Conservation (phyloP, 2,888 invertebrate genomes). For the Glyphotaelius pellucidus region DNA sequence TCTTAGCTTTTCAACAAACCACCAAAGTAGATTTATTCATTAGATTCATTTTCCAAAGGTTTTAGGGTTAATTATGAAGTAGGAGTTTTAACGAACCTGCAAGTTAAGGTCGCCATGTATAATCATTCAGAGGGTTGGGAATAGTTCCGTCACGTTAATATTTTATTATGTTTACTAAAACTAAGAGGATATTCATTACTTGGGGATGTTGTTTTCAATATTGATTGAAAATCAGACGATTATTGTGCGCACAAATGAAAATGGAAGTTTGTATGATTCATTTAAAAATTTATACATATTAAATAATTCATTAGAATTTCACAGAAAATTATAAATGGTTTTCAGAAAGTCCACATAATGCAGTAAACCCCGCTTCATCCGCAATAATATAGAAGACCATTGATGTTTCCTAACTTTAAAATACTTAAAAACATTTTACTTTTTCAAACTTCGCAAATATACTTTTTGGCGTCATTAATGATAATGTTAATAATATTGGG, state of each 20-base stretch:
- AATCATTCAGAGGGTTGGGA: neutral
- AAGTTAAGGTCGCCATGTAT: neutral
- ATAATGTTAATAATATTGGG: too few species aligned
- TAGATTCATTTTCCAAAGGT: neutral
- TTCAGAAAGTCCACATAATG: neutral
- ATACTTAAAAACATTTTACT: neutral
- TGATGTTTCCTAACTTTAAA: neutral
- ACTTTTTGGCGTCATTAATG: too few species aligned
- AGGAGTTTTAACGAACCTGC: neutral
- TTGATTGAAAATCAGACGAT: neutral
- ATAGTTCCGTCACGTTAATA: neutral
- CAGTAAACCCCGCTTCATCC: neutral
- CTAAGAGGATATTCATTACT: neutral
- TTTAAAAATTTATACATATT: too few species aligned
- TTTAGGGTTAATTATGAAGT: neutral
- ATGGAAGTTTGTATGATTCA: neutral
- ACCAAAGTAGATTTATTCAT: neutral
- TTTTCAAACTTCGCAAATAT: too few species aligned
- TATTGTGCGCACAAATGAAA: neutral
- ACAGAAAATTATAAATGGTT: neutral
- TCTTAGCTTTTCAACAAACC: slow-evolving; percentile 10
- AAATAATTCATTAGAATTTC: neutral
- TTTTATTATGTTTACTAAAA: neutral
- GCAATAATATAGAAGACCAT: neutral
- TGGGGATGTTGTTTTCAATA: neutral